A percentile compares a stretch with the other conserved stretches of the same genome.
phyloP scores from a whole-genome alignment of 2,113 vertebrate genomes.

The Sminthopsis crassicaudata region DNA sequence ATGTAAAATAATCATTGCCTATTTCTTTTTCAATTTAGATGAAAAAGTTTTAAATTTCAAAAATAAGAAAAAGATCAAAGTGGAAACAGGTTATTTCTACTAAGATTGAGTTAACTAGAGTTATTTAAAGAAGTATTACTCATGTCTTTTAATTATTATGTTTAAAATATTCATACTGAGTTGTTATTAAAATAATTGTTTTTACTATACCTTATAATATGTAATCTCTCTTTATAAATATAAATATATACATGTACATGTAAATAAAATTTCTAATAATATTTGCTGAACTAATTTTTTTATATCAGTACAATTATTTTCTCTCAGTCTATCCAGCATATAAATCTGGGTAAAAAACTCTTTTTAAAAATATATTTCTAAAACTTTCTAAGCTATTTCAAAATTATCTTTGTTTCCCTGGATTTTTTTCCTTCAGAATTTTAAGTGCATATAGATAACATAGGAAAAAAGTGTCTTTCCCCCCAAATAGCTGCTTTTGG shows the following conservation, averaged over 20 bases:
- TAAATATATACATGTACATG: not conserved
- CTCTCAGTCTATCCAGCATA: not conserved
- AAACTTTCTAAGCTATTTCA: not conserved
- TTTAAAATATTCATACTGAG: not conserved
- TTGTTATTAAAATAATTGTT: not conserved
- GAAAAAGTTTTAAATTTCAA: constrained; percentile 43
- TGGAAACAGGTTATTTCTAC: constrained; percentile 33
- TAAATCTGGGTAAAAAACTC: not conserved
- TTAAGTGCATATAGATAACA: not conserved
- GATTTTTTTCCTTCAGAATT: not conserved
- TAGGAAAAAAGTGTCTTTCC: not conserved
- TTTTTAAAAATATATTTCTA: not conserved
- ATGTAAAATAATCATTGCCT: constrained; percentile 24
- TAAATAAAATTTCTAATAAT: not conserved
- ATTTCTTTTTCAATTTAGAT: constrained; percentile 35
- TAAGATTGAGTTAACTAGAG: not conserved
- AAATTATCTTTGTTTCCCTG: not conserved
- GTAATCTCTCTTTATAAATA: not conserved
- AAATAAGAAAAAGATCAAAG: constrained; percentile 17
- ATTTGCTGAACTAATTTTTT: not conserved
- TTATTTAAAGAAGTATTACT: not conserved
- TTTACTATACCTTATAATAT: not conserved
- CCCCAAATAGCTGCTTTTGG: not conserved
- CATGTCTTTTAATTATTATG: not conserved
- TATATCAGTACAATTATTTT: not conserved